These are phyloP conservation scores for Sthenelais limicola DNA, from an alignment of 2,888 invertebrate species.

Conservation along the genomic window DNA sequence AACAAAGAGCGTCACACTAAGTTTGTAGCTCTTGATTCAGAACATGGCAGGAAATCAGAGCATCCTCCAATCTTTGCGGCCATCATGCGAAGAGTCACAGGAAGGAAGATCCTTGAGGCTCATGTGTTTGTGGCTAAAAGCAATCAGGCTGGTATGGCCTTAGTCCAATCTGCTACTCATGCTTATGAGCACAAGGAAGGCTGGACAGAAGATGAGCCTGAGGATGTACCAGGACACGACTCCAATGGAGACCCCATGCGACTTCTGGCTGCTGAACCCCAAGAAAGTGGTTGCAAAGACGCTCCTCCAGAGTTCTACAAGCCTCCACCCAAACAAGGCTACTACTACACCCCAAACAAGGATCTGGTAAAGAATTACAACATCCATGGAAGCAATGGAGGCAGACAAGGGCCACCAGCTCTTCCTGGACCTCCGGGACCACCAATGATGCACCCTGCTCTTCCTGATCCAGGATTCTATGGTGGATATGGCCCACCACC, in stretches of 20 bases:
- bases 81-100: slow-evolving; percentile 67
- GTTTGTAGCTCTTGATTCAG: slow-evolving; percentile 69
- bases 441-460: slow-evolving; percentile 40
- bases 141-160: slow-evolving; percentile 96
- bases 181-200: slow-evolving; percentile 80
- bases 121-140: slow-evolving; percentile 74
- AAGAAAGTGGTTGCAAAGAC: slow-evolving; percentile 49
- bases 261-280: slow-evolving; percentile 47
- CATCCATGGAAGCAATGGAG: slow-evolving; percentile 49
- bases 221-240: slow-evolving; percentile 40
- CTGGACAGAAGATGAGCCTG: slow-evolving; percentile 47
- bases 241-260: slow-evolving; percentile 42
- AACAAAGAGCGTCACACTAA: slow-evolving; percentile 57
- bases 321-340: slow-evolving; percentile 63
- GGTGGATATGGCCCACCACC: slow-evolving; percentile 42
- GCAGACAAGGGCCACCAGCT: not conserved
- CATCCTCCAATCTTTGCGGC: slow-evolving; percentile 70
- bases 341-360: slow-evolving; percentile 63
- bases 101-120: slow-evolving; percentile 70
- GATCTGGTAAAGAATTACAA: slow-evolving; percentile 64
- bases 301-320: slow-evolving; percentile 63
- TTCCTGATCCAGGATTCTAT: slow-evolving; percentile 44
- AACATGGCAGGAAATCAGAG: slow-evolving; percentile 52
- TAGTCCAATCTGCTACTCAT: slow-evolving; percentile 97
- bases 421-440: not conserved